phyloP scores from a whole-genome alignment of 2,113 vertebrate genomes.

The Dascyllus trimaculatus region DNA sequence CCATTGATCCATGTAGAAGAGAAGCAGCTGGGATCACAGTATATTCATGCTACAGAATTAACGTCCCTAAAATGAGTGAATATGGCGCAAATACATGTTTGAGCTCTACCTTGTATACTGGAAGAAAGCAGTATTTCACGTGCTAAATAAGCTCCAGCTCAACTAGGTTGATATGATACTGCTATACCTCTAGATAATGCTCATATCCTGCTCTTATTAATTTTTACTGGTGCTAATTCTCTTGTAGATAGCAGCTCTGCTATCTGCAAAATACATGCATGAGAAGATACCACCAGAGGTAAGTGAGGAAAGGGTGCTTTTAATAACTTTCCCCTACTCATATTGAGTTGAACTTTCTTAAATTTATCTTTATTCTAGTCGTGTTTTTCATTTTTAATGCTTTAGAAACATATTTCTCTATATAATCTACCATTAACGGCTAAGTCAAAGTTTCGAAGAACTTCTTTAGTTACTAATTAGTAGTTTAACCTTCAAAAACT shows the following conservation, averaged over 20 bases:
- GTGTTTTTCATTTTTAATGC: no score
- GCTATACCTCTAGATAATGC: background rate
- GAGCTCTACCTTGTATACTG: background rate
- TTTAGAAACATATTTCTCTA: no score
- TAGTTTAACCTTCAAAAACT: background rate
- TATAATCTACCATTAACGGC: no score
- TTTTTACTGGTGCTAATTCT: no score
- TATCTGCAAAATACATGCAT: background rate
- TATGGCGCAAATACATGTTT: background rate
- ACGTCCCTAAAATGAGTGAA: background rate
- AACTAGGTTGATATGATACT: background rate
- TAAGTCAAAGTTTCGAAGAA: background rate
- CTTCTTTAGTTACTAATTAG: no score
- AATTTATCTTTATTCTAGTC: no score
- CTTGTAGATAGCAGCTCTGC: no score
- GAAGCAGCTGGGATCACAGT: background rate
- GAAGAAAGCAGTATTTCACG: background rate
- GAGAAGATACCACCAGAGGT: background rate
- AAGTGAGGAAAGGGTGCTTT: background rate
- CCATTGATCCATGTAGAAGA: conserved; percentile 42
- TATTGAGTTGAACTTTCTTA: no score
- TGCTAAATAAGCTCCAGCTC: background rate
- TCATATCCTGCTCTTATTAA: background rate
- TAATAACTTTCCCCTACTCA: no score
- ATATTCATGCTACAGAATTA: background rate